Base-by-base conservation (phyloP, 2,113 vertebrate genomes). In the Piaya cayana region DNA sequence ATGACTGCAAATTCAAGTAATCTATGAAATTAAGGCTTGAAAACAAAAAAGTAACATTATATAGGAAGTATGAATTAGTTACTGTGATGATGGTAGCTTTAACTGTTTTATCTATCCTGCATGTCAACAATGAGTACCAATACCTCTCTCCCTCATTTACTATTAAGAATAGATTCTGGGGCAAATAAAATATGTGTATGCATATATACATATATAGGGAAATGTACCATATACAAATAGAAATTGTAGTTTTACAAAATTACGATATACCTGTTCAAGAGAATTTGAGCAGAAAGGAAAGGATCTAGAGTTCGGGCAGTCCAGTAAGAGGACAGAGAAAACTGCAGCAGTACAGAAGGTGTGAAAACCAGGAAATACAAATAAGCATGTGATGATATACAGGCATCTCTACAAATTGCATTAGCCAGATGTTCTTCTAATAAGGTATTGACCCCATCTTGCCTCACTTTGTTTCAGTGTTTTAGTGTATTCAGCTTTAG, bases 171-270 rank as follows among this genome's bases (percentile, higher is more conserved):
- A n/a, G 22, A 32, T 88, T 69, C 39, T 77, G 26, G 7, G 13
- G 15, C 25, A 55, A 11, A 52, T 69, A 42, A 77, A 69, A 6
- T 55, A 6, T 12, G 8, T 49, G 5, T 80, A 8, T 89, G 29
- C 0, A 0, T 83, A 30, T 49, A 6, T 52, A 60, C 58, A 47
- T 53, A 21, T 55, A 30, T 2, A 4, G 20, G 47, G 3, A 69
- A 78, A 39, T 30, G 6, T 62, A 64, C 18, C 62, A 11, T 23
- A 36, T n/a, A 13, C 10, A 37, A 49, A 34, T 8, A 71, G n/a
- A 82, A 88, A 32, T 37, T 29, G 13, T 0, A n/a, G 12, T 34
- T 77, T 62, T 74, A 58, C 50, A 45, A 32, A 64, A 50, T 59
- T 29, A 15, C 12, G 4, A n/a, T 59, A 29, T 26, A 53, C 6